Evolutionary conservation across 1,140 invertebrate species (phyloP).

Genomic region (Dinothrombium tinctorium): DNA sequence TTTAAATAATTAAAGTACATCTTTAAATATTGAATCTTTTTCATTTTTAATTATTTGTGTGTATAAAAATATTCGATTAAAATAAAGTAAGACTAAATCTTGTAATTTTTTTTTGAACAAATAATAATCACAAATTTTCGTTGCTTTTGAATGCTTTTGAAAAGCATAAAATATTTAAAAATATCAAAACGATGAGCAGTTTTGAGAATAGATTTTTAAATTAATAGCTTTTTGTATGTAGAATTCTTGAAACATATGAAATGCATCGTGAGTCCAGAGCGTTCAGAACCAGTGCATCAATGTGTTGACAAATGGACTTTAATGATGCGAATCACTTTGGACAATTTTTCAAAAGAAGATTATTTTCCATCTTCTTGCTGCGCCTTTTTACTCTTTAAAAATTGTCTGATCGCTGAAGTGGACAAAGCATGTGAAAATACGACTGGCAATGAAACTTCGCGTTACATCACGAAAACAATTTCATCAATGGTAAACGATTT

Average conservation of each 20-base stretch:
- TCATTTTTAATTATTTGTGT: no score
- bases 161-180: no score
- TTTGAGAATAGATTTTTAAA: no score
- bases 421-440: not conserved
- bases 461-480: not conserved
- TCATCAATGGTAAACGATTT: not conserved
- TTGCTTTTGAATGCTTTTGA: no score
- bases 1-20: not conserved
- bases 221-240: no score
- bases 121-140: no score
- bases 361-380: constrained; percentile 1
- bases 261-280: not conserved
- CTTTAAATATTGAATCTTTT: no score
- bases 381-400: not conserved
- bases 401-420: not conserved
- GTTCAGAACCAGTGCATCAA: constrained; percentile 1
- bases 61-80: no score
- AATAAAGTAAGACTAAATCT: no score
- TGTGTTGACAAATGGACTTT: constrained; percentile 1
- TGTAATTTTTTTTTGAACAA: no score
- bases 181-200: no score
- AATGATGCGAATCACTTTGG: not conserved
- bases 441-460: not conserved
- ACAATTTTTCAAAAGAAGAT: not conserved
- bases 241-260: constrained; percentile 2